phyloP scores from a whole-genome alignment of 2,888 invertebrate genomes.

The Muschampia plurimacula region DNA sequence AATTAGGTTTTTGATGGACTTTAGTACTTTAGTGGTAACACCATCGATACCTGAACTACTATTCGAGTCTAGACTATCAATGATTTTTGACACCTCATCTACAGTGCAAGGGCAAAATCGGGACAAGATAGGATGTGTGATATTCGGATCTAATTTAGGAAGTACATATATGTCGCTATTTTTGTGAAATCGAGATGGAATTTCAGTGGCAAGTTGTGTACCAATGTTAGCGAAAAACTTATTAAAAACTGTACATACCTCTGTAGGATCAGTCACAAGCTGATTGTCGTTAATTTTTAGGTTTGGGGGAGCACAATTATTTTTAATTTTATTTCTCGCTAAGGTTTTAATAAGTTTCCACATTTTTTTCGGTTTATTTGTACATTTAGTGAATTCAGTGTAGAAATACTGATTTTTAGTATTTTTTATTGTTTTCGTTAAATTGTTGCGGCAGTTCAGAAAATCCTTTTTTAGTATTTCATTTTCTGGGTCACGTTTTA shows the following conservation, averaged over 20 bases:
- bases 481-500: conserved; percentile 31
- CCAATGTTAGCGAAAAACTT: background rate
- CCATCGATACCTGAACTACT: background rate
- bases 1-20: background rate
- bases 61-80: background rate
- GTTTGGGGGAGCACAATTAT: conserved; percentile 58
- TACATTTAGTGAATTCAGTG: conserved; percentile 36
- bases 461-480: conserved; percentile 19
- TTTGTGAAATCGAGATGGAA: background rate
- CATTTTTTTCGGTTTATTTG: conserved; percentile 43
- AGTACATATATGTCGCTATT: background rate
- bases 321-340: conserved; percentile 48
- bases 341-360: conserved; percentile 42
- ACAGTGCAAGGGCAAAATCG: background rate
- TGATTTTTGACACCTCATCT: background rate
- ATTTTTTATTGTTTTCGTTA: conserved; percentile 30
- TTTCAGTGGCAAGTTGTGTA: background rate
- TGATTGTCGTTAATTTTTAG: conserved; percentile 37
- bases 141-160: background rate
- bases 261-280: background rate
- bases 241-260: conserved; percentile 2
- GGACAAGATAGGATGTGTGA: background rate
- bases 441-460: conserved; percentile 19
- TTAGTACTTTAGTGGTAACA: background rate
- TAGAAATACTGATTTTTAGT: conserved; percentile 39